Evolutionary conservation across 2,888 invertebrate species (phyloP), one percentile per base, ranked within the genome.

Genomic region (Lasioglossum figueresi): DNA sequence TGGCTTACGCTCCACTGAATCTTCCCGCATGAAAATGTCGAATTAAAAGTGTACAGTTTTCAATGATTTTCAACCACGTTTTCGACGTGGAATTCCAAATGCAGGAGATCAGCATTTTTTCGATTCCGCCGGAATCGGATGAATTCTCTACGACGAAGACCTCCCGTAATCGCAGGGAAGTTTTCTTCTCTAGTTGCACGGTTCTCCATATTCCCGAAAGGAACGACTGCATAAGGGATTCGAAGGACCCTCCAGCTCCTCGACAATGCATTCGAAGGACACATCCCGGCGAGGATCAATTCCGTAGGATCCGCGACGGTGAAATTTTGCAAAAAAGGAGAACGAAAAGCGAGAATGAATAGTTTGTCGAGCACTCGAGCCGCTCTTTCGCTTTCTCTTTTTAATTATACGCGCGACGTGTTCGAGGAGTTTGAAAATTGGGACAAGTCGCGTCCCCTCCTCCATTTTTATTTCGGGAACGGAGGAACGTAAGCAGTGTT

Each of bases 241-340:
- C 63, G 79, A 83, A 83, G 76, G 74, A 63, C 80, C 80, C 70
- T 34, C 70, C 77, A 63, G 16, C 45, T 70, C 74, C 80, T 76
- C 43, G 74, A 84, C 63, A 75, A 77, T 80, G 68, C 80, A 77
- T 84, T 84, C 31, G 66, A 73, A 66, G 59, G 56, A 83, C 74
- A 83, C 83, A 77, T 45, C 68, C 34, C 70, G 83, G 31, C 77
- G 48, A 77, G 77, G 83, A 84, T 84, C 83, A 66, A 83, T 83
- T 31, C 45, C 83, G 68, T 56, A 1, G 72, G 73, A 66, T 63
- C 34, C 31, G 16, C 71, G 14, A 72, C 34, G 43, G 37, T 4
- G 48, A 5, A 66, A 68, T 16, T 19, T 66, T 27, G 6, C 0
- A 4, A 59, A n/a, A 10, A 27, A n/a, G 52, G 52, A 16, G 45